A percentile compares a stretch with the other conserved stretches of the same genome.
Evolutionary conservation across 2,113 vertebrate species (phyloP).

Genomic region (Pluvianellus socialis): DNA sequence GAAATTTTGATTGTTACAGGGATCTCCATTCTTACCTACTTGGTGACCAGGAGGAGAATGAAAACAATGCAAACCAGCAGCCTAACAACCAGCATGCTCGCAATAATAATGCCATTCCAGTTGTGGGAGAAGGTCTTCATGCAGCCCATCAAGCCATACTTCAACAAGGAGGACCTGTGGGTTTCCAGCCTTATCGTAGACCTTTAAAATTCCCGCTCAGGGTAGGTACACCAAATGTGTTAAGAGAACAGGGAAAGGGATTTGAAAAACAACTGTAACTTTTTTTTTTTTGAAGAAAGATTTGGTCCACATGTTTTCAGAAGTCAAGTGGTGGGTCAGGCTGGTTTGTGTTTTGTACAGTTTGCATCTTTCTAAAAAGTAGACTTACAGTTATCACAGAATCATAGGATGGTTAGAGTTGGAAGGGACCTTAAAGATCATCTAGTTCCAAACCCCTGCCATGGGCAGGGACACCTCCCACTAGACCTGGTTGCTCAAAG

Average conservation of each 20-base stretch:
- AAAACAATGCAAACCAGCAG: constrained; percentile 89
- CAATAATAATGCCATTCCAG: constrained; percentile 90
- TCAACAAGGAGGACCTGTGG: constrained; percentile 95
- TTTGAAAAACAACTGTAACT: not conserved
- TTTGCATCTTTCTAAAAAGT: not conserved
- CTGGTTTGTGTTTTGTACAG: not conserved
- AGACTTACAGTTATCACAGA: not conserved
- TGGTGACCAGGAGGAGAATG: constrained; percentile 95
- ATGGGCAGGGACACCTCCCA: not conserved
- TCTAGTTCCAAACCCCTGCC: not conserved
- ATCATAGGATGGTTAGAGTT: not conserved
- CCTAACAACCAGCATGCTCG: constrained; percentile 90
- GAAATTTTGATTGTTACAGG: constrained; percentile 67
- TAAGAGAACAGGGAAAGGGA: not conserved
- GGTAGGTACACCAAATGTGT: constrained; percentile 67
- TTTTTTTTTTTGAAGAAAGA: not conserved
- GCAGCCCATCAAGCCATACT: constrained; percentile 98
- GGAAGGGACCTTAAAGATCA: not conserved
- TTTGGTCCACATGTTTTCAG: not conserved
- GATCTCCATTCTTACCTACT: constrained; percentile 98
- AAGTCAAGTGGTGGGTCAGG: not conserved
- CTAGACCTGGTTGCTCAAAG: not conserved
- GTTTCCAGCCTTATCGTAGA: constrained; percentile 96
- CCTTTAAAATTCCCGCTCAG: constrained; percentile 93
- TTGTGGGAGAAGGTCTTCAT: constrained; percentile 93